phyloP scores from a whole-genome alignment of 2,797 vertebrate species.

The Todus mexicanus region DNA sequence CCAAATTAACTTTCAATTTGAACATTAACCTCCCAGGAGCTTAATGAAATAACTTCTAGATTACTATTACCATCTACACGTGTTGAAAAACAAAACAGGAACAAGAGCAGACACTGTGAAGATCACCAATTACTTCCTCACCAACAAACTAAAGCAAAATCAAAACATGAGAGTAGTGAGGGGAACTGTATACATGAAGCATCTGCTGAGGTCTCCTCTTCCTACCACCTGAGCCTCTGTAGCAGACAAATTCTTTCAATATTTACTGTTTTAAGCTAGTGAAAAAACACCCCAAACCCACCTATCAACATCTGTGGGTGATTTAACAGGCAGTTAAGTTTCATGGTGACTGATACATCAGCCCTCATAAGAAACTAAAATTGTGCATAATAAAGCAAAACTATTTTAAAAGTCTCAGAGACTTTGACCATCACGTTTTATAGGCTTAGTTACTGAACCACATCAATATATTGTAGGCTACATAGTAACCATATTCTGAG shows the following conservation, averaged over 20 bases:
- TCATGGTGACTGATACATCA: background rate
- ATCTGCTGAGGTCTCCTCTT: background rate
- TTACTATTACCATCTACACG: background rate
- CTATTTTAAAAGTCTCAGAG: background rate
- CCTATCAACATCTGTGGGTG: background rate
- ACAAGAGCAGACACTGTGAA: background rate
- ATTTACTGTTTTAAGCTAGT: background rate
- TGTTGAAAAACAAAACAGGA: background rate
- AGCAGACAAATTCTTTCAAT: background rate
- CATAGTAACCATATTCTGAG: background rate
- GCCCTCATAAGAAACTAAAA: background rate
- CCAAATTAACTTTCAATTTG: background rate
- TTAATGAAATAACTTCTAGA: background rate
- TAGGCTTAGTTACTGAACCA: background rate
- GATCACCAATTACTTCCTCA: background rate
- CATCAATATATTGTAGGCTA: background rate
- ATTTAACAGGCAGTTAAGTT: slow-evolving; percentile 10
- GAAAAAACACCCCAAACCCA: background rate
- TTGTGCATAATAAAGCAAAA: background rate
- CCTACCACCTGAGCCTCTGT: background rate
- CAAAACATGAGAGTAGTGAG: background rate
- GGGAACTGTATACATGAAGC: background rate
- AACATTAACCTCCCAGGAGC: background rate
- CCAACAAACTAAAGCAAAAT: background rate
- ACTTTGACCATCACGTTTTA: background rate